Conservation (phyloP, 2,113 vertebrate genomes). For the Mesoclemmys tuberculata region DNA sequence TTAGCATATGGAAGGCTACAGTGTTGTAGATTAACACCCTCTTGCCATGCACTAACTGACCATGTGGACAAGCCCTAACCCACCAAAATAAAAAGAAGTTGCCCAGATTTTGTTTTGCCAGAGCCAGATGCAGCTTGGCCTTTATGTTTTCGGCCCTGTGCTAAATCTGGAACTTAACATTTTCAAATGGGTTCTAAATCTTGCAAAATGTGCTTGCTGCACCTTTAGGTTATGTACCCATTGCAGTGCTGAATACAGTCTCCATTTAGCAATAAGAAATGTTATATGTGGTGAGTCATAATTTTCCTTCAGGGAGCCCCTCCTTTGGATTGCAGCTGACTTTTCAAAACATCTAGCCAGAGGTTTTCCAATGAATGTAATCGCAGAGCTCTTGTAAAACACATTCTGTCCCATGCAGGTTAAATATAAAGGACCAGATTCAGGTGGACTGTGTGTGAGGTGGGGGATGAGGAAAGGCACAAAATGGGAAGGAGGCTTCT, state of each 20-base stretch:
- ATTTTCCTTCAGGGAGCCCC: neutral
- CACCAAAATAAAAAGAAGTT: neutral
- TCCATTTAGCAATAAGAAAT: neutral
- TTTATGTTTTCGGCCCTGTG: neutral
- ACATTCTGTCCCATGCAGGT: accelerated
- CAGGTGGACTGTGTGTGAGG: neutral
- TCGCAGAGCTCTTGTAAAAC: neutral
- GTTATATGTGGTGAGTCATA: neutral
- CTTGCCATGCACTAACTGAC: neutral
- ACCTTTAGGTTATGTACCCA: neutral
- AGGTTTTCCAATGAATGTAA: neutral
- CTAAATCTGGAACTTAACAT: neutral
- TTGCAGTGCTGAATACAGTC: neutral
- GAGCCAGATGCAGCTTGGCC: neutral
- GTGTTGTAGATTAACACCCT: neutral
- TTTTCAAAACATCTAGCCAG: neutral
- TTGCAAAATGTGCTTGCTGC: neutral
- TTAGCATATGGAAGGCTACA: too few relatives aligned
- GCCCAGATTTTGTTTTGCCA: neutral
- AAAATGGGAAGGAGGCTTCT: neutral
- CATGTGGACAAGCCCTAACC: neutral
- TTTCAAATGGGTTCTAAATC: neutral
- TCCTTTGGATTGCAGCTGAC: neutral
- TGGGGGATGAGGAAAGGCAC: neutral
- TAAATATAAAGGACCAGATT: neutral